Evolutionary conservation across 2,113 vertebrate species (phyloP), one percentile per base, ranked within the genome.

Genomic region (Albula glossodonta): DNA sequence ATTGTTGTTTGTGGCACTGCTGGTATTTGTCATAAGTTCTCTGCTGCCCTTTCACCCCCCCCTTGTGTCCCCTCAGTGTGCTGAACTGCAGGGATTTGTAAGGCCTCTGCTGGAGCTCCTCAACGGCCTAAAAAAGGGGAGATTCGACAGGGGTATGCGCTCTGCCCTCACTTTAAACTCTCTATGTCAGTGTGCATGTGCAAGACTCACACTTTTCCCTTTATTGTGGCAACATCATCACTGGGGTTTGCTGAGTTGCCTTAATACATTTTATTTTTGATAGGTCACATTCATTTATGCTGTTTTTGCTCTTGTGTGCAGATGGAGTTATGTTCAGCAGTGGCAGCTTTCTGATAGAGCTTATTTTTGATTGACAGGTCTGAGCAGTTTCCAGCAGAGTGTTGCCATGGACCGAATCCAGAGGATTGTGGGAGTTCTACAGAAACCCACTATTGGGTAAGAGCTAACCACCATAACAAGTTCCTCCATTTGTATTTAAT

Each of bases 391-490:
- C 94, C 98, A 99, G 91, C 97, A 98, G 93, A 99, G 97, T 0
- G 96, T 98, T 83, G 98, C 98, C 78, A 98, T 98, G 97, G 98
- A 99, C 92, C 93, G 97, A 86, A 97, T 99, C 87, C 97, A 98
- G 92, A 95, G 97, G 60, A 99, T 99, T 13, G 94, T 99, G 0
- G 98, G 97, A 0, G 96, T 98, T 88, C 93, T 99, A 87, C 97
- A 97, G 92, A 97, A 96, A 86, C 98, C 97, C 4, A 93, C 95
- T 51, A 96, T 96, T 91, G 97, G 98, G 97, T 98, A 93, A 95
- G 97, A 87, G 15, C 15, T 19, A 19, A 78, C 0, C 8, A 8
- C 66, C 4, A 2, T 31, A 83, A 2, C 48, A 83, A 2, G 52
- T n/a, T 3, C 49, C 49, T 17, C 50, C 17, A 74, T 22, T 83